Evolutionary conservation across 2,888 invertebrate genomes (phyloP).

Genomic region (Gerris lacustris): DNA sequence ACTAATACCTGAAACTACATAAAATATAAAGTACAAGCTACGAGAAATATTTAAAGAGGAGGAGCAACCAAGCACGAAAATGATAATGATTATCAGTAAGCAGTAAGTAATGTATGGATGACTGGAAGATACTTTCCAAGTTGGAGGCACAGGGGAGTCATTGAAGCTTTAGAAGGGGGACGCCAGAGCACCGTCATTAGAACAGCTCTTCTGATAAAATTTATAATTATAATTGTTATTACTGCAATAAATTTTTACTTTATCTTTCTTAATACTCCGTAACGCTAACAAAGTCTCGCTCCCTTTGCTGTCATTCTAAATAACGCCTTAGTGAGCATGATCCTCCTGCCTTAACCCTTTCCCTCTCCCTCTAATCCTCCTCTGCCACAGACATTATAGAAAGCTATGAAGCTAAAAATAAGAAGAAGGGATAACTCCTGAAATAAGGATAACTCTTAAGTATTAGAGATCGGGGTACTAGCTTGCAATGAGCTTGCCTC

Average conservation of each 20-base stretch:
- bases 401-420: no score
- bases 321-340: background rate
- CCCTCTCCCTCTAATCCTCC: background rate
- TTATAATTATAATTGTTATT: constrained; percentile 5
- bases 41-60: no score
- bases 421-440: no score
- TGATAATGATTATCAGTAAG: background rate
- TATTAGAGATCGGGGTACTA: no score
- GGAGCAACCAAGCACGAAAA: no score
- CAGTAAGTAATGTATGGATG: constrained; percentile 2
- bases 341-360: background rate
- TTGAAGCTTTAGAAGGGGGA: background rate
- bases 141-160: background rate
- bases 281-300: background rate
- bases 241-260: background rate
- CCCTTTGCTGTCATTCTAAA: constrained; percentile 1
- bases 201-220: constrained; percentile 1
- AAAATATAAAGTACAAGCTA: no score
- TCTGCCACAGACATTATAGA: background rate
- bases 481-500: no score
- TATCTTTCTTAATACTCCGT: constrained; percentile 3
- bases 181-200: background rate
- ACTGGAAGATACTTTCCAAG: background rate
- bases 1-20: no score
- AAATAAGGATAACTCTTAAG: no score